Evolutionary conservation across 2,113 vertebrate species (phyloP), one percentile per base, ranked within the genome.

Genomic region (Heterochromis multidens): DNA sequence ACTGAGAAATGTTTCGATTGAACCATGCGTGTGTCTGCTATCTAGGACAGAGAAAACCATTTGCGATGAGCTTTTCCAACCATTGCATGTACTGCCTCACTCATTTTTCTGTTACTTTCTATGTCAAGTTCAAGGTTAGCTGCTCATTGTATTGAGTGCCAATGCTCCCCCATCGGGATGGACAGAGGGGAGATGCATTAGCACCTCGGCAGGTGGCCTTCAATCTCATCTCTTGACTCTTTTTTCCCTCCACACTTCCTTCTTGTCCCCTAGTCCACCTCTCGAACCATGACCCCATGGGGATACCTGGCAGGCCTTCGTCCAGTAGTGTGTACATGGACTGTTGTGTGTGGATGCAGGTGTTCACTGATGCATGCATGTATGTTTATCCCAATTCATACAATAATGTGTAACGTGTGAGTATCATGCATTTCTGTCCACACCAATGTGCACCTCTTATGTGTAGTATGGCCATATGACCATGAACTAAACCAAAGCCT

Each of bases 101-200:
- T 89, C 80, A 67, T 80, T 87, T 88, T 46, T 86, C 40, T 88
- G 63, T 63, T 29, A 85, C 76, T 82, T 80, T 82, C 16, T 80
- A 57, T 87, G 82, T 90, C 89, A 84, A 87, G 93, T 94, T 95
- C 94, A 95, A 96, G 95, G 94, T 96, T 94, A 94, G 93, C 86
- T 94, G 93, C 91, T 94, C 92, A 94, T 93, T 90, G 93, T 93
- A 94, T 95, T 90, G 93, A 95, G 92, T 63, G 90, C 90, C 92
- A 90, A 67, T 79, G 85, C 85, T 89, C 86, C 86, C 93, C 92
- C 87, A 78, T 86, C 8, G 87, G 89, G 83, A 79, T 2, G 2
- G 86, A 87, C 78, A 80, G 87, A 89, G 85, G 56, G 74, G 87
- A 90, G 94, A 93, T 93, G 95, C 94, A 96, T 95, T 96, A 96